Base-by-base conservation (phyloP, 1,140 invertebrate genomes). In the Meloidogyne chitwoodi region DNA sequence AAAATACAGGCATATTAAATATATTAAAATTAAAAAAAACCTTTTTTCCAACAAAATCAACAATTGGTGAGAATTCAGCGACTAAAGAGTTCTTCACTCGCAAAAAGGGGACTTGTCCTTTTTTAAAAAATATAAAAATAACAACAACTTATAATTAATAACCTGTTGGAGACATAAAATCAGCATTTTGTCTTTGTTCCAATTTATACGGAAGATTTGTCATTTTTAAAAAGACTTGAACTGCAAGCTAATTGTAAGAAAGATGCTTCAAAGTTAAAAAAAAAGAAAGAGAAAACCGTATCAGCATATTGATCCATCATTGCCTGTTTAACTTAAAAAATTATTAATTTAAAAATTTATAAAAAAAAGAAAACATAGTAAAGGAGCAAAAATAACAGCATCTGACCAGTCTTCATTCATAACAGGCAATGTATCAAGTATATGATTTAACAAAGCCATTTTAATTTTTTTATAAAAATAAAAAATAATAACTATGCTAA, bases 151-250 rank as follows among this genome's bases (percentile, higher is more conserved):
- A n/a, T n/a, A n/a, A n/a, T n/a, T n/a, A n/a, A n/a, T n/a, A n/a
- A 92, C 93, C 91, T 91, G 82, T 75, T 88, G 95, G 95, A 0
- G 94, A 96, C 93, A 98, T 98, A 81, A 92, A 92, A 86, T 96
- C 94, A 0, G 95, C 95, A 89, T 98, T 98, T 74, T 91, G 91
- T 83, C 92, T 89, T 78, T 93, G 91, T 79, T 93, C 89, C 12
- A 90, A 81, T 38, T 83, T 77, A 80, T 88, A 96, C 16, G 93
- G 91, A 1, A 98, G 88, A 70, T 92, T 91, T 85, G 93, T 93
- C 93, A 98, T 97, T 89, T 93, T 93, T 0, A 98, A 89, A 88
- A 93, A 97, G 6, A 94, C 92, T 26, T 81, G 80, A 2, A 81
- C 82, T 29, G 84, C 83, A 11, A 86, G 63, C 26, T 77, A 80